Evolutionary conservation across 2,888 invertebrate species (phyloP).

Genomic region (Marasmarcha lunaedactyla): DNA sequence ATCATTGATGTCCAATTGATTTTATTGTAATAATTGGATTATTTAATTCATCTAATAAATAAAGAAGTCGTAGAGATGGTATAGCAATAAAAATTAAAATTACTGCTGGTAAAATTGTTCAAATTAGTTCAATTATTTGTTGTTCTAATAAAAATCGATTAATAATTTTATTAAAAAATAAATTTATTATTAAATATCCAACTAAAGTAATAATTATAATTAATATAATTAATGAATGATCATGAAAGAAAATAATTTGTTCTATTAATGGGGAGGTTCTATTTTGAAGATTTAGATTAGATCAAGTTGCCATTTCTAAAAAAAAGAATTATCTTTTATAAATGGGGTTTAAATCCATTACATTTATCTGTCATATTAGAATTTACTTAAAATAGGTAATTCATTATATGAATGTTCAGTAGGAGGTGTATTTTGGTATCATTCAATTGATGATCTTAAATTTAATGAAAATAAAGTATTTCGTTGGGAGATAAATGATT

Average conservation of each 20-base stretch:
- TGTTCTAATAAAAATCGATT: constrained; percentile 70
- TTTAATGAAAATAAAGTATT: constrained; percentile 57
- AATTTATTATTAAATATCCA: constrained; percentile 62
- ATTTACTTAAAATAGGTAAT: constrained; percentile 68
- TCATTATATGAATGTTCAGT: constrained; percentile 72
- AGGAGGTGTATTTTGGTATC: constrained; percentile 68
- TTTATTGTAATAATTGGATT: constrained; percentile 70
- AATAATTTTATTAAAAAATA: constrained; percentile 69
- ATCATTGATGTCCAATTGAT: constrained; percentile 76
- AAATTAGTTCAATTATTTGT: constrained; percentile 74
- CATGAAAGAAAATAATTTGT: constrained; percentile 75
- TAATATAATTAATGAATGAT: constrained; percentile 72
- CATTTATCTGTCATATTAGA: constrained; percentile 72
- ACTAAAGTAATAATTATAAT: constrained; percentile 73
- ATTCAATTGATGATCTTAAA: constrained; percentile 72
- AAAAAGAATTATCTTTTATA: constrained; percentile 72
- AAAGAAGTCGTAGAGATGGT: constrained; percentile 72
- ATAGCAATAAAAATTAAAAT: constrained; percentile 73
- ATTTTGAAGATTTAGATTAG: constrained; percentile 71
- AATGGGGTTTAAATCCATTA: constrained; percentile 76
- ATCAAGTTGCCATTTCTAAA: constrained; percentile 74
- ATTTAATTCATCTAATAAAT: constrained; percentile 73
- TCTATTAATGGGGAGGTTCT: constrained; percentile 73
- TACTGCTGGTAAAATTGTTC: constrained; percentile 73
- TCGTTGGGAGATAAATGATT: constrained; percentile 67